Evolutionary conservation across 2,797 vertebrate species (phyloP), one percentile per base, ranked within the genome.

Genomic region (Anguilla marmorata): DNA sequence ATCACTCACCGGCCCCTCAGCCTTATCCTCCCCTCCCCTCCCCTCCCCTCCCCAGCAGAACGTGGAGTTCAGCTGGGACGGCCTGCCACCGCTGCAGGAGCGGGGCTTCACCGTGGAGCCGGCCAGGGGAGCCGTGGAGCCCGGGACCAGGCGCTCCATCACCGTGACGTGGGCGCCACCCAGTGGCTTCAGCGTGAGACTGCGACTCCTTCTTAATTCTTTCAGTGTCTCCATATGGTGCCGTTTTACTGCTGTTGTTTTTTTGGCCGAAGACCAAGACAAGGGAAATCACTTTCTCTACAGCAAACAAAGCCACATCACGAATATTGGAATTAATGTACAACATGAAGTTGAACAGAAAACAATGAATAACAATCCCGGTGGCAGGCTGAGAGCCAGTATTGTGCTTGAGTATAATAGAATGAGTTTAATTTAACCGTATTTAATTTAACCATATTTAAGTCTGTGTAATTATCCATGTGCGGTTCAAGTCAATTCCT

Each of bases 31-130:
- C 56, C 48, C 60, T n/a, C 83, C 58, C 85, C 37, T 41, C 41
- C 41, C 72, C 14, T n/a, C 82, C 56, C 83, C 58, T 80, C 52
- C 9, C 84, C 41, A 12, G 0, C 90, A 99, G 98, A 92, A 14
- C 0, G 91, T 93, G 0, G 97, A 98, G 90, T 98, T 98, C 93
- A 76, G 84, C 84, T 95, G 96, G 92, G 97, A 97, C 7, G 89
- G 90, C 1, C 0, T 94, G 0, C 14, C 89, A 0, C 30, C 92
- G 2, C 90, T 97, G 86, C 96, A 96, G 90, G 94, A 95, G 91
- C 96, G 93, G 87, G 97, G 98, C 87, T 98, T 99, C 93, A 92
- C 87, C 0, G 58, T 98, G 0, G 95, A 96, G 5, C 95, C 97
- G 0, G 85, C 19, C 69, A 95, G 91, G 90, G 97, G 97, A 52